These are phyloP conservation scores for Artemia sp. DNA, from an alignment of 2,888 invertebrate species.

Conservation along the genomic window DNA sequence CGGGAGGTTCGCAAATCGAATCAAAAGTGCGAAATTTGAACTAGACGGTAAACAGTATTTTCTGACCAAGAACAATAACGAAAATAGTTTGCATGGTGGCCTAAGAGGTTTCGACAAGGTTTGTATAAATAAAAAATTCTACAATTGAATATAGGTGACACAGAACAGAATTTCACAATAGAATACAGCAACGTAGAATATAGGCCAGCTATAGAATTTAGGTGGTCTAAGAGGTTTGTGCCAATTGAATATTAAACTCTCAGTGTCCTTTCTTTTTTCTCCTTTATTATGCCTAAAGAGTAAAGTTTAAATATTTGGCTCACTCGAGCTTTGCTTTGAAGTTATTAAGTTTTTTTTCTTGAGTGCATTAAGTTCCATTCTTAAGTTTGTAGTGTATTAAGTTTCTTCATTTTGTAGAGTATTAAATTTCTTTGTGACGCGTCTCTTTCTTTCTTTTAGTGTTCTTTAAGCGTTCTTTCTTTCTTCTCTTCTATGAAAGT, in stretches of 20 bases:
- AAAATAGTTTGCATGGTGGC: slow-evolving; percentile 66
- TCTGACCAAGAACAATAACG: slow-evolving; percentile 52
- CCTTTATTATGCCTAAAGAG: slow-evolving; percentile 19
- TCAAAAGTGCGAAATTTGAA: slow-evolving; percentile 49
- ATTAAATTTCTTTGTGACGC: no score
- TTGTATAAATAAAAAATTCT: slow-evolving; percentile 21
- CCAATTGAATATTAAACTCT: background rate
- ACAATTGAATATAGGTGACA: background rate
- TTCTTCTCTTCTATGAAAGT: no score
- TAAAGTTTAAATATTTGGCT: no score
- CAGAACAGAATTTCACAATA: background rate
- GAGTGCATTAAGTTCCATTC: no score
- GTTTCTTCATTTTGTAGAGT: no score
- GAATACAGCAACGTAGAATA: background rate
- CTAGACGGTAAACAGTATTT: slow-evolving; percentile 49
- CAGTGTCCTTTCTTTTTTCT: background rate
- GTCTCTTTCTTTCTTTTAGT: no score
- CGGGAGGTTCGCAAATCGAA: slow-evolving; percentile 69
- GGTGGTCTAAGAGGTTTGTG: background rate
- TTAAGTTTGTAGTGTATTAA: no score
- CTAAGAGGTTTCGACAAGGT: slow-evolving; percentile 61
- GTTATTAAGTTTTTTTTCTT: no score
- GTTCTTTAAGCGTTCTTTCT: no score
- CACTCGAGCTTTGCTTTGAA: no score
- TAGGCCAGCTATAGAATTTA: background rate